phyloP scores from a whole-genome alignment of 1,140 invertebrate genomes.

The Drosophila seguyi region DNA sequence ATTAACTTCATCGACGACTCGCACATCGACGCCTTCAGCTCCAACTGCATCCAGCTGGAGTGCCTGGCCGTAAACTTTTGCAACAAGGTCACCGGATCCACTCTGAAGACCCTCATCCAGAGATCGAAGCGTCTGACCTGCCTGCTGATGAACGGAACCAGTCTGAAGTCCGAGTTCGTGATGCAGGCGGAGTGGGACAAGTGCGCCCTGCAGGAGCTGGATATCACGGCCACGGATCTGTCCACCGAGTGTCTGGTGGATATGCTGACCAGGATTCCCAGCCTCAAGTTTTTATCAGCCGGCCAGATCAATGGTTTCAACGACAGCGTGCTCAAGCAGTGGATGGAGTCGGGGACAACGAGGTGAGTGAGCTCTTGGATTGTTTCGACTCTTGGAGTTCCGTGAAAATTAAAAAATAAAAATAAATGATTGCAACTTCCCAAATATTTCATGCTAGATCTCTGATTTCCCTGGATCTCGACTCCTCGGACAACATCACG shows the following conservation, averaged over 20 bases:
- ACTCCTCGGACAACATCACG: constrained; percentile 97
- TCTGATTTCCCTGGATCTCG: constrained; percentile 96
- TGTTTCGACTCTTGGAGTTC: no score
- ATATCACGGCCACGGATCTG: constrained; percentile 98
- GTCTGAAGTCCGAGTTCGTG: constrained; percentile 95
- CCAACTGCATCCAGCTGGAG: constrained; percentile 97
- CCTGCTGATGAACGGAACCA: constrained; percentile 98
- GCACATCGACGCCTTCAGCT: constrained; percentile 98
- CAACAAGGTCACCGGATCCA: constrained; percentile 98
- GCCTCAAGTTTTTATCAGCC: constrained; percentile 95
- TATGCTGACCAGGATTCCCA: constrained; percentile 95
- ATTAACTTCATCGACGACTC: constrained; percentile 99
- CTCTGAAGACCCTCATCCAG: constrained; percentile 97
- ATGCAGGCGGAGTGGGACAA: constrained; percentile 99
- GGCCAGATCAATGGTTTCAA: constrained; percentile 99
- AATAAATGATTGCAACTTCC: accelerated
- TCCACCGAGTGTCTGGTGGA: constrained; percentile 97
- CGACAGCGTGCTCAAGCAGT: constrained; percentile 95
- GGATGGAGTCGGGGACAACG: constrained; percentile 95
- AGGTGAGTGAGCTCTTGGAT: constrained; percentile 47
- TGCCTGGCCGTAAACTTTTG: constrained; percentile 98
- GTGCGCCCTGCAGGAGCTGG: constrained; percentile 94
- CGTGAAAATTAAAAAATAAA: no score
- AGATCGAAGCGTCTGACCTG: constrained; percentile 96
- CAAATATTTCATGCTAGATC: constrained; percentile 28